Percentiles rank a stretch among this genome's conserved stretches.
phyloP scores from a whole-genome alignment of 2,797 vertebrate species.

The Peromyscus attwateri region DNA sequence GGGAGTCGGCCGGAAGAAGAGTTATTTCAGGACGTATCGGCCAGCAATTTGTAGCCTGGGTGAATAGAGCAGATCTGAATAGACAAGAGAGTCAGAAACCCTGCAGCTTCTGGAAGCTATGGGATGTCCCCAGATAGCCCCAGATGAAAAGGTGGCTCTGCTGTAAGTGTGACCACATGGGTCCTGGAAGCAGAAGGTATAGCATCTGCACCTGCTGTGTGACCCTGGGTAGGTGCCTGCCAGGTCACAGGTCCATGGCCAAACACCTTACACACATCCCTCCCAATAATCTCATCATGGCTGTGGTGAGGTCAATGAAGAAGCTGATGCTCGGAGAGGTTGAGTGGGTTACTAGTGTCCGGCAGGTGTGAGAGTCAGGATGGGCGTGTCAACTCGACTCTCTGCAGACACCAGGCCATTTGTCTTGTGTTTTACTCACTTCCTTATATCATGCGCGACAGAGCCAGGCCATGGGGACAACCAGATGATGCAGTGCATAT shows the following conservation, averaged over 20 bases:
- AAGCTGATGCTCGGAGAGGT: background rate
- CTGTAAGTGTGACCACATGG: background rate
- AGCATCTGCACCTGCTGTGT: background rate
- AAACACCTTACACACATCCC: background rate
- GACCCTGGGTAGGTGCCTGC: background rate
- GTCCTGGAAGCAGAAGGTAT: background rate
- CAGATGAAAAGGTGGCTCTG: background rate
- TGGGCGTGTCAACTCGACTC: background rate
- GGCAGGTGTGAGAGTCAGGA: background rate
- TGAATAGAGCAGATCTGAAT: conserved; percentile 41
- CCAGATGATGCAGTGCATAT: background rate
- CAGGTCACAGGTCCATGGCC: background rate
- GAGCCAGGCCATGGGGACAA: background rate
- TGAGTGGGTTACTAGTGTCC: background rate
- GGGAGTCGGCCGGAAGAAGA: conserved; percentile 75
- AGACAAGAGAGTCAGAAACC: conserved; percentile 23
- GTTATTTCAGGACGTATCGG: conserved; percentile 78
- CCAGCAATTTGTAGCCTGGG: conserved; percentile 61
- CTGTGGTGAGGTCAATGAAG: background rate
- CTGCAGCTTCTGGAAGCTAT: background rate
- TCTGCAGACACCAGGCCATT: background rate
- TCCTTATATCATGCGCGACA: no score
- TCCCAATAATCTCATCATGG: no score
- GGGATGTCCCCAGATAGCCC: background rate
- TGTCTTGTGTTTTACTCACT: background rate